Conservation (phyloP, 2,797 vertebrate genomes). For the Fistularia commersonii region DNA sequence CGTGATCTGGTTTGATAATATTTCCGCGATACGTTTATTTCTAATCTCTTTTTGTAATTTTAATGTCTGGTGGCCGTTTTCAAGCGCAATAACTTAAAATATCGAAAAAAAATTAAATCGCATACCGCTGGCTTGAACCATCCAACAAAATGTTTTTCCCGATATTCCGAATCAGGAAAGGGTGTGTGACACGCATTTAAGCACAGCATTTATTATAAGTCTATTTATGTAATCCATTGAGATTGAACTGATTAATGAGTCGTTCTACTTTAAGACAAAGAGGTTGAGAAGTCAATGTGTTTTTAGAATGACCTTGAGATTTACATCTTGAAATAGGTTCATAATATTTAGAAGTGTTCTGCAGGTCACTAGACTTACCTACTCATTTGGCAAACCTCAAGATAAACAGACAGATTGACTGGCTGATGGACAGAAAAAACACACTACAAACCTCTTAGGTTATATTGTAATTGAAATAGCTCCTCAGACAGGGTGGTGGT, state of each 20-base stretch:
- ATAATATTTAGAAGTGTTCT: too few species aligned
- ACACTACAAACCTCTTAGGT: too few species aligned
- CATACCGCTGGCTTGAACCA: not conserved
- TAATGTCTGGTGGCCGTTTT: too few species aligned
- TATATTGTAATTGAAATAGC: constrained; percentile 11
- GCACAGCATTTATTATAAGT: constrained; percentile 49
- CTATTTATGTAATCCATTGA: constrained; percentile 57
- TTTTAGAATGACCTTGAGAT: constrained; percentile 61
- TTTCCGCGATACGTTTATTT: not conserved
- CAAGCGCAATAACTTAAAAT: too few species aligned
- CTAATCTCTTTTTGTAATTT: too few species aligned
- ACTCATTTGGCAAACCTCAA: too few species aligned
- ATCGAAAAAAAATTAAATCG: too few species aligned
- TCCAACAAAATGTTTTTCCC: not conserved
- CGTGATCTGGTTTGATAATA: too few species aligned
- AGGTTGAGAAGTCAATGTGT: constrained; percentile 43
- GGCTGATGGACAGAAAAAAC: too few species aligned
- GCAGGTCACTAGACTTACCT: too few species aligned
- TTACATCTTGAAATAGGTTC: constrained; percentile 16
- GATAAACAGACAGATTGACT: too few species aligned
- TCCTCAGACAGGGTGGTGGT: constrained; percentile 16
- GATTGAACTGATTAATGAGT: constrained; percentile 60
- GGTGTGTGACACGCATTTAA: constrained; percentile 39
- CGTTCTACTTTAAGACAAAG: constrained; percentile 53
- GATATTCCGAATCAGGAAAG: constrained; percentile 6